A percentile compares a stretch with the other conserved stretches of the same genome.
Evolutionary conservation across 2,797 vertebrate species (phyloP).

Genomic region (Pogoniulus pusillus): DNA sequence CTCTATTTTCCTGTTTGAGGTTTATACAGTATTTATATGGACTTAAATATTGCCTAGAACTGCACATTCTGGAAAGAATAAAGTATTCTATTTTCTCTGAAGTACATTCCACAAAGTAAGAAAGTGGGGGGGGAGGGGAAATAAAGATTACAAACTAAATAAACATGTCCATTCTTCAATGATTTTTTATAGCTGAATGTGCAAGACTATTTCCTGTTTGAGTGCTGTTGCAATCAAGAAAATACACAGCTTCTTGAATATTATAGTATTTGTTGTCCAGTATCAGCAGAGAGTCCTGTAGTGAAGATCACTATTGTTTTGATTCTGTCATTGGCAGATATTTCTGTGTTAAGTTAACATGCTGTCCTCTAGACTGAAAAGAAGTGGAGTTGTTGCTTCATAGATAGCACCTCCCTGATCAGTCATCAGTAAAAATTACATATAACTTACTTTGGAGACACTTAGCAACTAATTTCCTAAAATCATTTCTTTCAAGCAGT

Average conservation of each 20-base stretch:
- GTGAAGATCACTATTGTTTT: neutral
- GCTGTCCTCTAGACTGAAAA: slow-evolving; percentile 29
- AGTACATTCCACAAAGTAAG: neutral
- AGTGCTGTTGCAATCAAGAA: neutral
- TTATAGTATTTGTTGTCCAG: neutral
- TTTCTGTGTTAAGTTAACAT: neutral
- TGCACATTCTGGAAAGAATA: neutral
- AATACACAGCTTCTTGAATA: neutral
- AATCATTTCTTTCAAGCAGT: slow-evolving; percentile 17
- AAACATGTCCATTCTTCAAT: neutral
- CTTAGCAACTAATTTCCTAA: slow-evolving; percentile 41
- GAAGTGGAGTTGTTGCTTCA: slow-evolving; percentile 7
- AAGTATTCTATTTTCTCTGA: neutral
- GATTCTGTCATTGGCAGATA: neutral
- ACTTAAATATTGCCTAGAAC: neutral
- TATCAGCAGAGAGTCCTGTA: neutral
- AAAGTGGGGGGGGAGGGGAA: neutral
- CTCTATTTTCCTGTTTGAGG: neutral
- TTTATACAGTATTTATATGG: neutral
- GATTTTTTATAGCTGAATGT: neutral
- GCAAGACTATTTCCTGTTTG: neutral
- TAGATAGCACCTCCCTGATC: slow-evolving; percentile 20
- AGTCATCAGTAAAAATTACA: slow-evolving; percentile 27
- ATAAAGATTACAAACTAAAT: neutral
- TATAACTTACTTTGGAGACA: neutral